Evolutionary conservation across 2,888 invertebrate species (phyloP).

Genomic region (Kryphioiulus occultus): DNA sequence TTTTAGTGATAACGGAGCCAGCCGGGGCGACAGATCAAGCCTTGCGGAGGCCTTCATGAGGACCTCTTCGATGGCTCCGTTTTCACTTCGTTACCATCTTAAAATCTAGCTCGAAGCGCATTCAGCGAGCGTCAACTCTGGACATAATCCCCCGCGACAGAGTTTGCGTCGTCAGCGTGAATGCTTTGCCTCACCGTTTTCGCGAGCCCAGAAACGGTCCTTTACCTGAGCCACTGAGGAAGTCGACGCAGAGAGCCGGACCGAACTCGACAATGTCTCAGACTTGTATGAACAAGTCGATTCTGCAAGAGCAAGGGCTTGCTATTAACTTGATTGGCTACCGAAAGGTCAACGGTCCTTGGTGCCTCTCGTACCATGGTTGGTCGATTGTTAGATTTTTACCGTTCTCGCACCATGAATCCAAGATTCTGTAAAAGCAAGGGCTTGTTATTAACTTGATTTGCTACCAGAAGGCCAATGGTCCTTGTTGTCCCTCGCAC

Average conservation of each 20-base stretch:
- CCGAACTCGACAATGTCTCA: no score
- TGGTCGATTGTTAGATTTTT: no score
- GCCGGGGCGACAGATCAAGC: background rate
- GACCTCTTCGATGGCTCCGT: background rate
- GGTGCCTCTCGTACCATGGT: no score
- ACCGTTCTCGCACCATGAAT: no score
- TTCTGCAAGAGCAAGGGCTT: no score
- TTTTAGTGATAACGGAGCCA: slow-evolving; percentile 42
- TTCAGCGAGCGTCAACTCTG: slow-evolving; percentile 45
- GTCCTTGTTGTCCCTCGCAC: no score
- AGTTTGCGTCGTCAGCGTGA: slow-evolving; percentile 43
- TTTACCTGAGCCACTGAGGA: background rate
- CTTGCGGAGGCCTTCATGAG: background rate
- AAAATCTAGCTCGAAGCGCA: background rate
- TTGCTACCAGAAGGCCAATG: no score
- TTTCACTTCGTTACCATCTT: slow-evolving; percentile 42
- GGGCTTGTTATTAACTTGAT: no score
- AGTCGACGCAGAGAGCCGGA: background rate
- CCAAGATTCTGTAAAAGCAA: no score
- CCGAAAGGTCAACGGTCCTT: no score
- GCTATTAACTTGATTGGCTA: no score
- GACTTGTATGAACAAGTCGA: no score
- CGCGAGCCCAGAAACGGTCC: background rate
- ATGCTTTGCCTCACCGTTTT: background rate
- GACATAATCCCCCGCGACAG: slow-evolving; percentile 44